Conservation (phyloP, 2,888 invertebrate genomes). For the Parapristionchus giblindavisi region DNA sequence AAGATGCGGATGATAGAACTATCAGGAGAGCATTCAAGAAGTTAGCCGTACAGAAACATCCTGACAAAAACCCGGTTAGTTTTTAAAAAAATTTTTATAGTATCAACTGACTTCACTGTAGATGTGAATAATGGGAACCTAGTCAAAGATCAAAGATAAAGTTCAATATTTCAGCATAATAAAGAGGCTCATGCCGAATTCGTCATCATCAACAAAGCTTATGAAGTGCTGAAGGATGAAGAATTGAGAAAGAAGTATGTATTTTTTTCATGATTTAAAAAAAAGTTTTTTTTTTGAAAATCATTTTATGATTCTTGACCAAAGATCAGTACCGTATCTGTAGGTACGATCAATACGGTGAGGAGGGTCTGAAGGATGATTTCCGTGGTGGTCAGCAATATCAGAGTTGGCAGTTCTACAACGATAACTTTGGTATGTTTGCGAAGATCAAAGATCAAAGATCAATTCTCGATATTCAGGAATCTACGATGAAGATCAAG, state of each 20-base stretch:
- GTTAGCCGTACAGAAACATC: constrained; percentile 80
- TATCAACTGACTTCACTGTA: too few relatives aligned
- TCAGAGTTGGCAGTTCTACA: constrained; percentile 84
- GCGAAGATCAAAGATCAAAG: constrained; percentile 40
- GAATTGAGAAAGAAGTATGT: constrained; percentile 80
- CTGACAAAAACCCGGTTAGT: constrained; percentile 77
- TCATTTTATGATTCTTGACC: background rate
- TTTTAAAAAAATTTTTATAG: constrained; percentile 15
- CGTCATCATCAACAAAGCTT: constrained; percentile 82
- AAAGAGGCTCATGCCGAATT: constrained; percentile 81
- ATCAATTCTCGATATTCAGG: constrained; percentile 71
- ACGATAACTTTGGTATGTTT: constrained; percentile 83
- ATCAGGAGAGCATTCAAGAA: constrained; percentile 83
- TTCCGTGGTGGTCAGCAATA: constrained; percentile 77
- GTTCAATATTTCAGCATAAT: constrained; percentile 76
- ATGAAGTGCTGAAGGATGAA: constrained; percentile 86
- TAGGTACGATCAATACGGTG: constrained; percentile 78
- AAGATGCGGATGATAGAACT: constrained; percentile 78
- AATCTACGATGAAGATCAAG: constrained; percentile 85
- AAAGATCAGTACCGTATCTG: too few relatives aligned
- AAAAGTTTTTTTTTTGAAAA: background rate
- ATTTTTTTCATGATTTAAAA: background rate
- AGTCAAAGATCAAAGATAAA: constrained; percentile 20
- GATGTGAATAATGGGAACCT: background rate
- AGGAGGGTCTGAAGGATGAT: constrained; percentile 77